Base-by-base conservation (phyloP, 1,140 invertebrate genomes). In the Mya arenaria region DNA sequence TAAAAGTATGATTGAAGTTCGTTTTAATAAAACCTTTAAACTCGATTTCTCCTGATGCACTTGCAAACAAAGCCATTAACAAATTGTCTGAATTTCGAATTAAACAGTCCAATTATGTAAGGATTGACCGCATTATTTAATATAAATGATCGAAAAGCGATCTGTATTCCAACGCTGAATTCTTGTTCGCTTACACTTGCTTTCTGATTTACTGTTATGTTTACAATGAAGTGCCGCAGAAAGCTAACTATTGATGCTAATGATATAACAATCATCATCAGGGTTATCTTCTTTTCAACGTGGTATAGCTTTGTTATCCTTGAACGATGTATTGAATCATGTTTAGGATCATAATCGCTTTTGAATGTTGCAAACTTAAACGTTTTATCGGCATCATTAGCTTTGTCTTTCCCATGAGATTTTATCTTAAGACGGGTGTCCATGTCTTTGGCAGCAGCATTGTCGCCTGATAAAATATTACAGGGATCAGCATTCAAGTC, bases 71-170 rank as follows among this genome's bases (percentile, higher is more conserved):
- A n/a, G n/a, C n/a, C n/a, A n/a, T n/a, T n/a, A n/a, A n/a, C n/a
- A n/a, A 69, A 69, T n/a, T 8, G 66, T 44, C 39, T 41, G 30
- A 69, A 69, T 28, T 69, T 10, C 8, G 5, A 25, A 25, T 69
- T 69, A 39, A 39, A 69, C 1, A 69, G 19, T 25, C 6, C 66
- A 36, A 69, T 69, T 19, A 69, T 25, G 39, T 44, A 69, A 2
- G 66, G 66, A 30, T 69, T 69, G 17, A 69, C 30, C 8, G 66
- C 66, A 28, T 30, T 69, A 41, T 69, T 69, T 4, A 69, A 17
- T 25, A 69, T 41, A 28, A 69, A 69, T 10, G 41, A 44, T 23
- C 66, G 10, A 17, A 41, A 28, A 2, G 25, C 36, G 28, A 69
- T 44, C 28, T 69, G 66, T 23, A 44, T 15, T 5, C 36, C 66